Evolutionary conservation across 2,888 invertebrate species (phyloP), one percentile per base, ranked within the genome.

Genomic region (Conops quadrifasciatus): DNA sequence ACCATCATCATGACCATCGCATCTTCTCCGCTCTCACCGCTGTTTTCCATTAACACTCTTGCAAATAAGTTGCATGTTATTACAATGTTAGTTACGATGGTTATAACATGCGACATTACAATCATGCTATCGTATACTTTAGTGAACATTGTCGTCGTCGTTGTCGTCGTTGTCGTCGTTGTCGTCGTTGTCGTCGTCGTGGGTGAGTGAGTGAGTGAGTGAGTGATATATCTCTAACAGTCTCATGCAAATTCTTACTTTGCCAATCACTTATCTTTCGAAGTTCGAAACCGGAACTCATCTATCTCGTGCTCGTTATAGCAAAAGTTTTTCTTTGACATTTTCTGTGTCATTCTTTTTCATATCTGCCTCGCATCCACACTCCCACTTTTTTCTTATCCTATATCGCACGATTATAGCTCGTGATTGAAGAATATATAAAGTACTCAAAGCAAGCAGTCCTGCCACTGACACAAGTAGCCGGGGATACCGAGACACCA

Each of bases 301-400:
- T 47, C 64, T 47, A 64, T 47, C 64, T 64, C 64, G 47, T 47
- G 64, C 47, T 45, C 47, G 64, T 47, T 47, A 47, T 49, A 28
- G 47, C 64, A 21, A 24, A 53, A 53, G 53, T 53, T 53, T 53
- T 53, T 53, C 53, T 21, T 53, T 49, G 49, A 49, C 49, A 49
- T 49, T 21, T 53, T 53, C 60, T 63, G 63, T n/a, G n/a, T 26
- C 28, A 47, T 28, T 43, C 30, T 30, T n/a, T n/a, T 7, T 9
- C 60, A 9, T 36, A 1, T 16, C 30, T 60, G 1, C 30, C 30
- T 7, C 59, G 5, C 59, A 16, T n/a, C 9, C 30, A 16, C 28
- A 5, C 26, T 28, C 28, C 30, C 28, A 30, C 51, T 64, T 19
- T 7, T 49, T 21, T 3, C 9, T n/a, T 21, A n/a, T 2, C 53